A percentile compares a stretch with the other conserved stretches of the same genome.
phyloP scores from a whole-genome alignment of 1,140 invertebrate species.

The Aphidius ervi region DNA sequence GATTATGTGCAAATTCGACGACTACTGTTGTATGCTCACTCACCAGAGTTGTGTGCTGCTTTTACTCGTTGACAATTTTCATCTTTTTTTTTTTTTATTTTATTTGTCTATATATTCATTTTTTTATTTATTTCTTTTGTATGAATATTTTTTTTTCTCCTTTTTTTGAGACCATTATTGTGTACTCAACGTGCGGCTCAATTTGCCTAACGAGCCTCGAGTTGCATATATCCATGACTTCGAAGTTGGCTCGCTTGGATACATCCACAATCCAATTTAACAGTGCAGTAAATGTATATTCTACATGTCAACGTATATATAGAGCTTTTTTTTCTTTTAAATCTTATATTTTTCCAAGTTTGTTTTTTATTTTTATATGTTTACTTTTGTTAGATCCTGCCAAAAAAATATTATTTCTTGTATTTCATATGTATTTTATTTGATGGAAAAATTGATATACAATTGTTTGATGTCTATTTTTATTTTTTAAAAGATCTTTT shows the following conservation, averaged over 20 bases:
- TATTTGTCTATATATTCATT: background rate
- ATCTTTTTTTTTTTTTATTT: no score
- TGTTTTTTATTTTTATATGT: background rate
- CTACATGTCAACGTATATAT: no score
- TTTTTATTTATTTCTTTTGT: background rate
- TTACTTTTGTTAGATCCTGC: no score
- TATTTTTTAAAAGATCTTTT: no score
- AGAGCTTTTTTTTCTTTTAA: background rate
- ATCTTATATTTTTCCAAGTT: constrained; percentile 1
- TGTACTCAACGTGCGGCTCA: background rate
- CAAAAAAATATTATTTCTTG: no score
- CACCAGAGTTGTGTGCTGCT: no score
- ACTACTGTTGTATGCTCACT: no score
- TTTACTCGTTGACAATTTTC: no score
- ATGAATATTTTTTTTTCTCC: no score
- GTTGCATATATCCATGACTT: background rate
- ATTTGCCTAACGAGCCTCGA: constrained; percentile 11
- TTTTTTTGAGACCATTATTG: background rate
- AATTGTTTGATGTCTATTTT: no score
- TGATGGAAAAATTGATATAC: no score
- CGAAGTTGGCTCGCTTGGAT: background rate
- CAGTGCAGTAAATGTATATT: constrained; percentile 2
- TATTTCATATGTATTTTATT: no score
- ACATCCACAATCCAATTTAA: constrained; percentile 16
- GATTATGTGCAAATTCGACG: constrained; percentile 14